Evolutionary conservation across 2,888 invertebrate genomes (phyloP), one percentile per base, ranked within the genome.

Genomic region (Tuta absoluta): DNA sequence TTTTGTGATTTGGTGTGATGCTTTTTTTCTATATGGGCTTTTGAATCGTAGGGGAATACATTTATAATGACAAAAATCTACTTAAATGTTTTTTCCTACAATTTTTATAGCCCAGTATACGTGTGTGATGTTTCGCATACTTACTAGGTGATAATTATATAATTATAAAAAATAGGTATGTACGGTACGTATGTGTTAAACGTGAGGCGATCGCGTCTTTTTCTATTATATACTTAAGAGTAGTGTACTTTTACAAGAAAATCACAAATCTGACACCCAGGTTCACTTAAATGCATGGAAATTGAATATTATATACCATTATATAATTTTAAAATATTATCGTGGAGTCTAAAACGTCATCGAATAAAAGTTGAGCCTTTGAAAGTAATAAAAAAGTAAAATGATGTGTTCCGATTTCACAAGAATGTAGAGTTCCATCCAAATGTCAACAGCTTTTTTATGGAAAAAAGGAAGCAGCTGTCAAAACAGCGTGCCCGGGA

Each of bases 211-310:
- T 81, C 89, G 89, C 84, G 84, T 79, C 75, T 82, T 82, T 80
- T 74, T 73, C 70, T 74, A 74, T 69, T 63, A 64, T 71, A 71
- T 85, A 85, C 80, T 80, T 89, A 91, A 89, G 89, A 79, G 89
- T 91, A 90, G 89, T 85, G 85, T 72, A 84, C 83, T 89, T 89
- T 89, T 89, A 89, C 89, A 91, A 81, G 78, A 58, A 84, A 85
- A 89, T 89, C 87, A 89, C 86, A 89, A 87, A 85, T 80, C 79
- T 80, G 82, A 82, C 79, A 75, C 76, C 41, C 33, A 33, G 79
- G 78, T 57, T 14, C 57, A 56, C 17, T 37, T 53, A 53, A 57
- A 24, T 56, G 28, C 28, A 33, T n/a, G 17, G 23, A 53, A 11
- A 24, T n/a, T 24, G 28, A 17, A 28, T 17, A 19, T 17, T 51